A percentile compares a stretch with the other conserved stretches of the same genome.
Evolutionary conservation across 2,888 invertebrate genomes (phyloP).

Genomic region (Eucriotettix oculatus): DNA sequence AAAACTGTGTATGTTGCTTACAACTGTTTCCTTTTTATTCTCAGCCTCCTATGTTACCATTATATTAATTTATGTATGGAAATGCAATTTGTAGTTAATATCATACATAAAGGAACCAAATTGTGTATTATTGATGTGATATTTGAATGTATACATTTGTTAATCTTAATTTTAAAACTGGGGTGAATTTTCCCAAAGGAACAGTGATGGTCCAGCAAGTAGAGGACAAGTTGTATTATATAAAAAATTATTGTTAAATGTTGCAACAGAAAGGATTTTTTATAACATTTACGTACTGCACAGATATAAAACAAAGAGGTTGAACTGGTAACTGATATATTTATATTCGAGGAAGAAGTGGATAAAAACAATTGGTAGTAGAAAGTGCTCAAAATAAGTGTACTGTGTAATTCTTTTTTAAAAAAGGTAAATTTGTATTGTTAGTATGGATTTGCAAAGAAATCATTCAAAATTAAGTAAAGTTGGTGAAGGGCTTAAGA

Average conservation of each 20-base stretch:
- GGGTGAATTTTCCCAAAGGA: constrained; percentile 3
- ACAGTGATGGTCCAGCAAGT: constrained; percentile 3
- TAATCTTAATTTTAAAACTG: constrained; percentile 4
- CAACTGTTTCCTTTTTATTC: too few relatives aligned
- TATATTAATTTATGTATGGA: neutral
- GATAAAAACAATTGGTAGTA: neutral
- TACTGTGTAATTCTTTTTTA: neutral
- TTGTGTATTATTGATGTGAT: too few relatives aligned
- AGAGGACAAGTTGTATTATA: constrained; percentile 4
- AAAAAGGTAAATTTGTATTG: neutral
- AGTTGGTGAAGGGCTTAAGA: neutral
- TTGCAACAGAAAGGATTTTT: constrained; percentile 8
- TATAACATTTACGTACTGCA: constrained; percentile 1
- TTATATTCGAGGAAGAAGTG: neutral
- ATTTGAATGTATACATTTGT: neutral
- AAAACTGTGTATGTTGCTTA: too few relatives aligned
- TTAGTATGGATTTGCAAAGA: neutral
- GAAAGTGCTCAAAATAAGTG: neutral
- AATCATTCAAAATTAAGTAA: neutral
- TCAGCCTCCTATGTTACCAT: neutral
- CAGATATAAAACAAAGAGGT: neutral
- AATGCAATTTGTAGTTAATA: neutral
- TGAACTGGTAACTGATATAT: neutral
- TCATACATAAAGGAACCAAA: neutral
- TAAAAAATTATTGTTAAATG: constrained; percentile 6